Evolutionary conservation across 1,140 invertebrate genomes (phyloP).

Genomic region (Atta cephalotes): DNA sequence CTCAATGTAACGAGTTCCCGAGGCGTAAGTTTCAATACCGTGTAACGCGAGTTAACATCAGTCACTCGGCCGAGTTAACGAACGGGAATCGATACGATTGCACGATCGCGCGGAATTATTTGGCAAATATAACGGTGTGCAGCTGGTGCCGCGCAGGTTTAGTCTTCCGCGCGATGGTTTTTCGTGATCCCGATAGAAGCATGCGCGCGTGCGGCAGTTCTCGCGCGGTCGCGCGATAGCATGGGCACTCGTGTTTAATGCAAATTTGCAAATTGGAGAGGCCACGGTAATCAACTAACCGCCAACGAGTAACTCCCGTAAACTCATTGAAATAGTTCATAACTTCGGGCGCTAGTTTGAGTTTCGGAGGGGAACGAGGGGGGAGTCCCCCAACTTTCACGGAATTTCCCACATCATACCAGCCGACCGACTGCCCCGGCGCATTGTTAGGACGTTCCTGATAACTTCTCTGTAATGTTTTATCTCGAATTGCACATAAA

Average conservation of each 20-base stretch:
- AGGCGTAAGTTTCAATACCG: conserved; percentile 49
- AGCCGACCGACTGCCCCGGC: conserved; percentile 73
- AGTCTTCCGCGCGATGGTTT: conserved; percentile 37
- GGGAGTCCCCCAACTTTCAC: conserved; percentile 65
- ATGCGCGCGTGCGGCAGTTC: conserved; percentile 62
- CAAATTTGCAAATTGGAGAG: conserved; percentile 80
- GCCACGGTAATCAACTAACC: conserved; percentile 79
- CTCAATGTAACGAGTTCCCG: conserved; percentile 42
- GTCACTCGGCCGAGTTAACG: conserved; percentile 50
- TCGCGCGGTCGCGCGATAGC: conserved; percentile 64
- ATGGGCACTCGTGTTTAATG: conserved; percentile 75
- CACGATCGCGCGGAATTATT: conserved; percentile 57
- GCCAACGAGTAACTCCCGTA: conserved; percentile 79
- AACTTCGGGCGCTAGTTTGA: conserved; percentile 78
- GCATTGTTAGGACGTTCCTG: conserved; percentile 73
- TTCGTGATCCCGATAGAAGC: conserved; percentile 37
- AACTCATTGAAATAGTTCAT: conserved; percentile 83
- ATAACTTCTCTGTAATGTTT: conserved; percentile 67
- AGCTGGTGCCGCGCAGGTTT: conserved; percentile 17
- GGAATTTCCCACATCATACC: conserved; percentile 79
- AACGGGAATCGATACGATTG: conserved; percentile 59
- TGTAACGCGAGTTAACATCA: conserved; percentile 52
- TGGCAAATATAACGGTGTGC: conserved; percentile 31
- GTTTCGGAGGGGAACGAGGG: conserved; percentile 58
- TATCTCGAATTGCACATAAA: conserved; percentile 33